Evolutionary conservation across 1,140 invertebrate species (phyloP), one percentile per base, ranked within the genome.

Genomic region (Cydia splendana): DNA sequence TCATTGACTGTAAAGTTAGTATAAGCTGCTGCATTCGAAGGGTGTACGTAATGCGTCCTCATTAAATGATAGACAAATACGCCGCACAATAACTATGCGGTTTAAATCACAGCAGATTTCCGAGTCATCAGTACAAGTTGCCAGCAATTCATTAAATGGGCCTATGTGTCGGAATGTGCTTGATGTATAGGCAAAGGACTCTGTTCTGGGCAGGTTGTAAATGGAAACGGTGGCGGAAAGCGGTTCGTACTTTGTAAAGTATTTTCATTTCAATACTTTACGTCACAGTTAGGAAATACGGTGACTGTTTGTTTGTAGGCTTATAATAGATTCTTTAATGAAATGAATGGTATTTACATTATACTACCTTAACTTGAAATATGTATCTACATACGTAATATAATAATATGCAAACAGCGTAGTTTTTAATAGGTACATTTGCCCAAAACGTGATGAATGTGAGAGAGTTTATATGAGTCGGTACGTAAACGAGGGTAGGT

Each of bases 141-240:
- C 80, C 80, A 79, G 88, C 85, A 85, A 91, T 89, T 88, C 89
- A 89, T 91, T 91, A 88, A 90, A 85, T 85, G 80, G 87, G 78
- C 83, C 86, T 82, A 88, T 91, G 85, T 89, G 88, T 88, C 88
- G 83, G 84, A 85, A 81, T 81, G 84, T 83, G 78, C 83, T 87
- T 91, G 89, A 91, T 88, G 81, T 87, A 91, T 87, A 82, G 81
- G 79, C 78, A 77, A 80, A 82, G 83, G 81, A 83, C 80, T 83
- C 79, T 81, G 78, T 81, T 79, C 34, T 71, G 18, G 67, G 67
- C 67, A 71, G 67, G 34, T 71, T 76, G 45, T 67, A 76, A 80
- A 75, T 80, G n/a, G 7, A 74, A 24, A 71, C 62, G 71, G 6
- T 1, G 78, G 81, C 81, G 80, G n/a, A 38, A 62, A 75, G 57